phyloP scores from a whole-genome alignment of 2,113 vertebrate species.

The Albula glossodonta region DNA sequence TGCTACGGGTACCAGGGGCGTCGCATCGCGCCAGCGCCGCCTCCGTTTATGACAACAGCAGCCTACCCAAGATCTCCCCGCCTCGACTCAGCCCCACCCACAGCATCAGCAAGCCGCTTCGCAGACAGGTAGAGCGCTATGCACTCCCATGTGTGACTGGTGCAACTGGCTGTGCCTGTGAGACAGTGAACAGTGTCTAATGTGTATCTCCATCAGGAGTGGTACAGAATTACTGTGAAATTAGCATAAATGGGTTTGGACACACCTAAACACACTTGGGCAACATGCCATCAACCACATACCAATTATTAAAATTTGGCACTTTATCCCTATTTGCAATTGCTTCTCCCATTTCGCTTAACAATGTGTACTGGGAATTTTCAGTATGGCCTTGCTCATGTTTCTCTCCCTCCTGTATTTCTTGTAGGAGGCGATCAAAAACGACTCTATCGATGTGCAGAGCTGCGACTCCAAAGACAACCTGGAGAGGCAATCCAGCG shows the following conservation, averaged over 20 bases:
- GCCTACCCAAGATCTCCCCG: constrained; percentile 51
- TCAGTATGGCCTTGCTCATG: background rate
- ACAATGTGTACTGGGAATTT: background rate
- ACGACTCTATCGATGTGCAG: constrained; percentile 60
- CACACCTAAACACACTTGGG: too few relatives aligned
- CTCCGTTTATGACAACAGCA: constrained; percentile 48
- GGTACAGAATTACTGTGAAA: too few relatives aligned
- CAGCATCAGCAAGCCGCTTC: constrained; percentile 66
- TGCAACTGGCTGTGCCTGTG: background rate
- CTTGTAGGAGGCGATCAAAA: constrained; percentile 76
- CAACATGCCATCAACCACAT: too few relatives aligned
- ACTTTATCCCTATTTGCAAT: background rate
- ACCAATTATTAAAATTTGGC: background rate
- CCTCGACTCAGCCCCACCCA: constrained; percentile 58
- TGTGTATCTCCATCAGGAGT: too few relatives aligned
- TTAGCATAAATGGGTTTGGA: too few relatives aligned
- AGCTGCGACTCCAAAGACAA: constrained; percentile 56
- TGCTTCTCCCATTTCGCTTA: constrained; percentile 1
- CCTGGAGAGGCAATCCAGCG: constrained; percentile 47
- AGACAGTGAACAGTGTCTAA: too few relatives aligned
- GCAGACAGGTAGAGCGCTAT: constrained; percentile 74
- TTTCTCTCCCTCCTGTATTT: background rate
- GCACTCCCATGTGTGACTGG: constrained; percentile 20
- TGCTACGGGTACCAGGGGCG: constrained; percentile 72
- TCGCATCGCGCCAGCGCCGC: constrained; percentile 58